Conservation (phyloP, 2,113 vertebrate species). For the Cyprichromis sp. region DNA sequence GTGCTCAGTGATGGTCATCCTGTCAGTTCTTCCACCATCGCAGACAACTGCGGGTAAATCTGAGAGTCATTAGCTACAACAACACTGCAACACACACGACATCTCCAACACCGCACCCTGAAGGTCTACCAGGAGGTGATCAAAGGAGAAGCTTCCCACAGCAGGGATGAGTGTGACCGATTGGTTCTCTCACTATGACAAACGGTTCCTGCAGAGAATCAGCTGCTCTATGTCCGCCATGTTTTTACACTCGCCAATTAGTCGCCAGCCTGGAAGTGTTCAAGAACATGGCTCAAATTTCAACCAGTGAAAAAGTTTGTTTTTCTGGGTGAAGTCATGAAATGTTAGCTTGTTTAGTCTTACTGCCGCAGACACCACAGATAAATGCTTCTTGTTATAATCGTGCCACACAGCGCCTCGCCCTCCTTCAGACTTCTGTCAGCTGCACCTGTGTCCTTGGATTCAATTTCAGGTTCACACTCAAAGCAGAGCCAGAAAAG, state of each 20-base stretch:
- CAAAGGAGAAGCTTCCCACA: neutral
- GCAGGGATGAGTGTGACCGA: neutral
- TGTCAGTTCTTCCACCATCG: neutral
- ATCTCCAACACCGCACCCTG: neutral
- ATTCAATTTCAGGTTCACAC: neutral
- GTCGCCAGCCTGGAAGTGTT: neutral
- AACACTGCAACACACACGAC: neutral
- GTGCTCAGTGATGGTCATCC: neutral
- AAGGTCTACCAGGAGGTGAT: neutral
- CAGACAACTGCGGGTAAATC: neutral
- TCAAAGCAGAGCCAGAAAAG: neutral
- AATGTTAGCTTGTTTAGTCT: fast-evolving
- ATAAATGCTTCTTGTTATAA: neutral
- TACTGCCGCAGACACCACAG: neutral
- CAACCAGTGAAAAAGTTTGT: neutral
- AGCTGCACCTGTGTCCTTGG: neutral
- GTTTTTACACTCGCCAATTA: neutral
- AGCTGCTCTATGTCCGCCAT: neutral
- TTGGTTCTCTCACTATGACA: neutral
- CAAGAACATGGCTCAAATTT: neutral
- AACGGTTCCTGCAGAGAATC: neutral
- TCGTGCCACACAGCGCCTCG: neutral
- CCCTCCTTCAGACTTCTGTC: neutral
- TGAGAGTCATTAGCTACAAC: neutral
- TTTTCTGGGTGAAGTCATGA: neutral